Base-by-base conservation (phyloP, 1,140 invertebrate genomes). In the Drosophila quadrilineata region DNA sequence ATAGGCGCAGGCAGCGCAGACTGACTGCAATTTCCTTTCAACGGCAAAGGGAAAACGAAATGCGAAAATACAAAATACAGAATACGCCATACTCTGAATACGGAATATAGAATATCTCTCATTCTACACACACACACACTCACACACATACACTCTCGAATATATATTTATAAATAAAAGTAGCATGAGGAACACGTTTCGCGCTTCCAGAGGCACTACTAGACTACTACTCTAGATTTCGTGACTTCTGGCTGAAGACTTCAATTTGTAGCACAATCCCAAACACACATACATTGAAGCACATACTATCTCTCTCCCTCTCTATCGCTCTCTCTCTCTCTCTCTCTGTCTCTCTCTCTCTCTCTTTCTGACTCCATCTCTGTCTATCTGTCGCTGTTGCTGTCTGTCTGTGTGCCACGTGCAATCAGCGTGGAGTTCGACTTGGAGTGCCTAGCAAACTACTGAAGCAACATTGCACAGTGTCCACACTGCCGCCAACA, bases 191-290 rank as follows among this genome's bases (percentile, higher is more conserved):
- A 22, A 43, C 69, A 62, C 63, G 71, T 73, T 68, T 75, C 76
- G 71, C 74, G 67, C 62, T 74, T 59, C 60, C 71, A 70, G 75
- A 63, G 29, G 63, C 58, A 63, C 50, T 68, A 68, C 49, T 71
- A 82, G 73, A 76, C 77, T 82, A 77, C 79, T 85, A 85, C 79
- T 85, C 79, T 71, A 85, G 79, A 85, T 85, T 85, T 85, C 79
- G 79, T 85, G 79, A 85, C 79, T 85, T 71, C 70, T 57, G 58
- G 59, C 62, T 79, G 79, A 85, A 85, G 74, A 63, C 79, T 85
- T 85, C 79, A 85, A 85, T 85, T 85, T 85, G 79, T 67, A 66
- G 54, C 59, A 33, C 24, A 58, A 24, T 49, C 29, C 19, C 21
- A 58, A 40, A 53, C 46, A 41, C 36, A 58, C 29, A 43, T 38